Percentiles rank a stretch among this genome's conserved stretches.
These are phyloP conservation scores for Eugnorisma glareosa DNA, from an alignment of 2,888 invertebrate species.

Conservation along the genomic window DNA sequence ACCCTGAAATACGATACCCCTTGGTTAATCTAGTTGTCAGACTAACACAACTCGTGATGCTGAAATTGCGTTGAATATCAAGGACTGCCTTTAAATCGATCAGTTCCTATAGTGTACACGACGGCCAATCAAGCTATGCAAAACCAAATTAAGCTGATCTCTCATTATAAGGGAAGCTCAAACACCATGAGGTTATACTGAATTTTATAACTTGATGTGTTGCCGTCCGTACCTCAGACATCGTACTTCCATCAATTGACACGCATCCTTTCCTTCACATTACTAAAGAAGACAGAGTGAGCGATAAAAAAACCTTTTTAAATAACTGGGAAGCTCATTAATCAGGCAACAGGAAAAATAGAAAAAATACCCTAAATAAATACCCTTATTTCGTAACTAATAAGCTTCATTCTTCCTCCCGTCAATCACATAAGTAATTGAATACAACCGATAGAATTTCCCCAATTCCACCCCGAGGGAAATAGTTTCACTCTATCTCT, in stretches of 20 bases:
- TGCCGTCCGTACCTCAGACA: no score
- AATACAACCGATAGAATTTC: constrained; percentile 53
- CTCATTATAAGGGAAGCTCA: no score
- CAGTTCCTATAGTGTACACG: no score
- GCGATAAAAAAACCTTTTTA: neutral
- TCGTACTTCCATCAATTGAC: no score
- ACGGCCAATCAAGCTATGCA: no score
- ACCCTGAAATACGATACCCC: neutral
- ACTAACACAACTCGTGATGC: neutral
- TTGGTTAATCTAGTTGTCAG: neutral
- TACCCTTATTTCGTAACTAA: constrained; percentile 33
- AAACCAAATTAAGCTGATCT: no score
- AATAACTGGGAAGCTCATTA: neutral
- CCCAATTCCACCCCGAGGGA: constrained; percentile 49
- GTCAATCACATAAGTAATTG: constrained; percentile 58
- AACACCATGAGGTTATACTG: no score
- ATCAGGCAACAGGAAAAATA: neutral
- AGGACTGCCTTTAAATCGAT: neutral
- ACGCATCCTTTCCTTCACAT: neutral
- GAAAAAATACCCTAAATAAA: constrained; percentile 12
- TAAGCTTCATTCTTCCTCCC: constrained; percentile 21
- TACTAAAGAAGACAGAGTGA: neutral
- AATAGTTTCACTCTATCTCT: constrained; percentile 43
- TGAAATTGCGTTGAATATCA: neutral
- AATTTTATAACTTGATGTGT: no score